Evolutionary conservation across 2,888 invertebrate genomes (phyloP), one percentile per base, ranked within the genome.

Genomic region (Myopa testacea): DNA sequence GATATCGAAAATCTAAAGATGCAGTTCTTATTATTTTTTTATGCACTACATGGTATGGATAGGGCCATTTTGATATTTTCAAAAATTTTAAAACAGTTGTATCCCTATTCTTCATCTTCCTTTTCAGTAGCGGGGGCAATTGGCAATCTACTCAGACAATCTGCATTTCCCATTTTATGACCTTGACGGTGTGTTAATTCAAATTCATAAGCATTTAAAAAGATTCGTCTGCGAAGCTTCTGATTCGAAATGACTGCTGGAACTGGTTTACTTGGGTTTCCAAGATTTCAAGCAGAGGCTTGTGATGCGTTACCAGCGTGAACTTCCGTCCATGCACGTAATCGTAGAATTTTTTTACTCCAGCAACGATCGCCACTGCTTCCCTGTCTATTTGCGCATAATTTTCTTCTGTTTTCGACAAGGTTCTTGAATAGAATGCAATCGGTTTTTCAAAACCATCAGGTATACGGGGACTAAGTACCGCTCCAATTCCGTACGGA

Each of bases 291-390:
- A 78, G 62, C 10, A 80, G 70, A 8, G 77, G 78, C 19, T 70
- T 78, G 62, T 79, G 78, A 62, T 79, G 76, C 14, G 78, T 78
- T 34, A 78, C 58, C 14, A 73, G 63, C 37, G 65, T 71, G 75
- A 81, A 82, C 50, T 73, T 78, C 52, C 79, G 74, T 6, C 79
- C 80, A 19, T 79, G 67, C 10, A 80, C 10, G 75, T 77, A 81
- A 38, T 81, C 77, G 12, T 81, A 75, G 70, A 81, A 80, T 73
- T 80, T 81, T n/a, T 79, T 81, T 0, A 81, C 76, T 8, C 78
- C 78, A 19, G 62, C 52, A 26, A 79, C 62, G 14, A 81, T 19
- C 14, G 81, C 80, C n/a, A 78, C 72, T 10, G 80, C 79, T 62
- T 80, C 78, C 37, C 74, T 40, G 34, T 80, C 78, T 34, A 80